Evolutionary conservation across 2,888 invertebrate species (phyloP), one percentile per base, ranked within the genome.

Genomic region (Cephus sareptanus): DNA sequence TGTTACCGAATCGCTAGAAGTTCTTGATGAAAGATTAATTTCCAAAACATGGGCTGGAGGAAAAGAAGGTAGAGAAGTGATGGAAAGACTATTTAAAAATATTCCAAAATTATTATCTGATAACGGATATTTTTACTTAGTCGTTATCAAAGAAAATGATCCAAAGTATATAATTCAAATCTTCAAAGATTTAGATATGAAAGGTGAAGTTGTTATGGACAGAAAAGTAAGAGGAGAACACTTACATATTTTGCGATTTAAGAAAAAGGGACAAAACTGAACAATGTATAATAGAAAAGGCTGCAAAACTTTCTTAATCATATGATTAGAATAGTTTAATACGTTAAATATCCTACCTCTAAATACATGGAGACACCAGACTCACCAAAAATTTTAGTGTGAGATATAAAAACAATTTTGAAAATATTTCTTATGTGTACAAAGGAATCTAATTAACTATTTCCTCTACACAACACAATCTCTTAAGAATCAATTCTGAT

Each of bases 81-180:
- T 95, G 69, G 95, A 96, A 88, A 93, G 93, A 86, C 92, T 99
- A 77, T 93, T 99, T 78, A 91, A 94, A 75, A 92, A 93, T 85
- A 93, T 98, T 89, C 94, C 95, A 83, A 90, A 93, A 83, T 93
- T 97, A 80, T 92, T 99, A 79, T 94, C 96, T n/a, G 87, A 92
- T 0, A 89, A 92, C 75, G 98, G 99, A 30, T 93, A 96, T 3
- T 96, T 98, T 91, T 99, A 99, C 92, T 93, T 99, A 83, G 93
- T 99, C 75, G 93, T 97, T 35, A 94, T 99, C 81, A 95, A 96
- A 92, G 97, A 98, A 90, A 99, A 99, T 93, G 94, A 96, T 90
- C 96, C 96, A 69, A 90, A 94, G 69, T 95, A 95, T 89, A 95
- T 98, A 76, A 92, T 94, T 77, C 86, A 92, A 73, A 92, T 94